phyloP scores from a whole-genome alignment of 2,797 vertebrate genomes.

The Oreochromis grahami region DNA sequence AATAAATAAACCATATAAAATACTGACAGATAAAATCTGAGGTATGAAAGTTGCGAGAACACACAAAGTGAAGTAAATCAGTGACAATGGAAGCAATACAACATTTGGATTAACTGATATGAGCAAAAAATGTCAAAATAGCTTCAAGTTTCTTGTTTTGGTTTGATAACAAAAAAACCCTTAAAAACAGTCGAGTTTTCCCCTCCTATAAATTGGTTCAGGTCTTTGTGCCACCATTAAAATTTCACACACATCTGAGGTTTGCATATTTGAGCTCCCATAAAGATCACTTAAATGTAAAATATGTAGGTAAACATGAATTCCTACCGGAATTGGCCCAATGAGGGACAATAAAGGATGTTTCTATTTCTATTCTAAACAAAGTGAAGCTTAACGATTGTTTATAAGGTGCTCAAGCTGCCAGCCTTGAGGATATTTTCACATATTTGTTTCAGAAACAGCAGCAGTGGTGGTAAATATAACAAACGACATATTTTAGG shows the following conservation, averaged over 20 bases:
- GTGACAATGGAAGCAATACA: neutral
- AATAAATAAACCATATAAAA: neutral
- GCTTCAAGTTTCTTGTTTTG: neutral
- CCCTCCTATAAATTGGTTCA: neutral
- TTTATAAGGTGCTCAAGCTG: neutral
- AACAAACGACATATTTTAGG: rapidly evolving
- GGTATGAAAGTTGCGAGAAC: neutral
- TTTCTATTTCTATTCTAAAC: neutral
- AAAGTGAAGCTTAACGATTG: neutral
- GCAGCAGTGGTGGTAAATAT: neutral
- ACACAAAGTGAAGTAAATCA: neutral
- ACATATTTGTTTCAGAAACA: neutral
- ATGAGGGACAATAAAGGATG: rapidly evolving
- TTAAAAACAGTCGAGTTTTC: neutral
- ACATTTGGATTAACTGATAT: neutral
- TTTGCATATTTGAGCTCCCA: neutral
- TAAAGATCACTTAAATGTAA: neutral
- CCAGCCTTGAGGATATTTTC: neutral
- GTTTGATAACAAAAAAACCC: neutral
- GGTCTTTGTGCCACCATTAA: neutral
- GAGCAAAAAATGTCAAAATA: neutral
- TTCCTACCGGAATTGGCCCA: neutral
- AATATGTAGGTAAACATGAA: neutral
- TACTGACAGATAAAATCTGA: neutral
- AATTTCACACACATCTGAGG: neutral